Conservation (phyloP, 1,140 invertebrate species). For the Oryzaephilus surinamensis region DNA sequence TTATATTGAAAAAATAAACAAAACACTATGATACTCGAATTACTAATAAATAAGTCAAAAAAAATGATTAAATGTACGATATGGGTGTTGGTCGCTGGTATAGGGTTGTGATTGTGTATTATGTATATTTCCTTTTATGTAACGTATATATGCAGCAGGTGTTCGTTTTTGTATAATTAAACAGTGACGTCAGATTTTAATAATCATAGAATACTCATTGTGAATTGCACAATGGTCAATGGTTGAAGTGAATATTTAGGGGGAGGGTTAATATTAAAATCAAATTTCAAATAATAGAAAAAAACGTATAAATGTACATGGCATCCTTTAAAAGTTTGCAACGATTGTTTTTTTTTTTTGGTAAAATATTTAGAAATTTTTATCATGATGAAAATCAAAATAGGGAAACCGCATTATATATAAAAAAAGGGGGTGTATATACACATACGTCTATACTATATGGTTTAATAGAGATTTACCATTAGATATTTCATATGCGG, state of each 20-base stretch:
- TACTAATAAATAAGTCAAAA: too few relatives aligned
- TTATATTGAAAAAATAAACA: too few relatives aligned
- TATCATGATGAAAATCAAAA: slow-evolving; percentile 19
- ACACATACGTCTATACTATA: slow-evolving; percentile 4
- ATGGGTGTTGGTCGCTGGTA: too few relatives aligned
- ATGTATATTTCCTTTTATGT: too few relatives aligned
- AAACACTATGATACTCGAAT: too few relatives aligned
- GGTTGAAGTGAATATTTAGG: slow-evolving; percentile 1
- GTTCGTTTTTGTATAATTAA: slow-evolving; percentile 31
- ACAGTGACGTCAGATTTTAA: slow-evolving; percentile 34
- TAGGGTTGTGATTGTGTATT: too few relatives aligned
- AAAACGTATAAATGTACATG: too few relatives aligned
- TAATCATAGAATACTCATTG: slow-evolving; percentile 31
- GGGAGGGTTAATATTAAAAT: slow-evolving; percentile 8
- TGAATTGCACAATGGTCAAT: slow-evolving; percentile 30
- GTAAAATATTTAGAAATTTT: too few relatives aligned
- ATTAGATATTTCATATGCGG: slow-evolving; percentile 23
- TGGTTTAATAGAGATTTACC: slow-evolving; percentile 21
- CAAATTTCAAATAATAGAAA: slow-evolving; percentile 15
- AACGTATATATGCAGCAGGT: slow-evolving; percentile 30
- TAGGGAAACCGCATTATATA: slow-evolving; percentile 20
- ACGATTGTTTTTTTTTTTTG: too few relatives aligned
- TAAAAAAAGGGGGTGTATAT: slow-evolving; percentile 13
- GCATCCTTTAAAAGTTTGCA: too few relatives aligned
- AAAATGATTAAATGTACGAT: too few relatives aligned